These are phyloP conservation scores for Nannoperca obscura DNA, from an alignment of 2,797 vertebrate species.

Conservation along the genomic window DNA sequence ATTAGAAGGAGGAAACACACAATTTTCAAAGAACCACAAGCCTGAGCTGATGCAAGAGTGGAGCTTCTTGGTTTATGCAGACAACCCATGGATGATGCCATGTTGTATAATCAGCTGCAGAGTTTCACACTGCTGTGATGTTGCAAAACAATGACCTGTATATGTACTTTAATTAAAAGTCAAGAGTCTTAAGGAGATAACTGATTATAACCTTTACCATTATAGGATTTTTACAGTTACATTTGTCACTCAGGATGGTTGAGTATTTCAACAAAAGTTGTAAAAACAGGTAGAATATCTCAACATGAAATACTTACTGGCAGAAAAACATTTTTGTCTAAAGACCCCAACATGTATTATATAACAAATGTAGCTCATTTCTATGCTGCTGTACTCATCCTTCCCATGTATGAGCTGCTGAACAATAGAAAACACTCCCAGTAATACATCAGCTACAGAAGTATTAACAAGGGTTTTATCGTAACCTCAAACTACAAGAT, in stretches of 20 bases:
- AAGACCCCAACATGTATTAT: slow-evolving; percentile 1
- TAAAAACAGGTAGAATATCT: neutral
- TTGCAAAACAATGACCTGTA: neutral
- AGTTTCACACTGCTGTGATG: neutral
- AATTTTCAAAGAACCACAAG: slow-evolving; percentile 25
- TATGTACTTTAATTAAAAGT: neutral
- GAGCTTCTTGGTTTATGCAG: slow-evolving; percentile 37
- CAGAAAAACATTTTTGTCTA: slow-evolving; percentile 8
- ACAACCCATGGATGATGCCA: slow-evolving; percentile 13
- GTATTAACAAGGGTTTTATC: slow-evolving; percentile 28
- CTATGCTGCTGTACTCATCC: slow-evolving; percentile 1
- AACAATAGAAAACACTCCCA: slow-evolving; percentile 20
- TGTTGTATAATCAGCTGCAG: slow-evolving; percentile 29
- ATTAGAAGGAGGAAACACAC: slow-evolving; percentile 27
- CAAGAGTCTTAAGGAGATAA: neutral
- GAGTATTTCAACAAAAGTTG: neutral
- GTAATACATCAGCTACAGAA: slow-evolving; percentile 17
- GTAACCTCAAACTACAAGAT: slow-evolving; percentile 26
- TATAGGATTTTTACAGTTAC: neutral
- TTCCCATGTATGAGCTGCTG: slow-evolving; percentile 2
- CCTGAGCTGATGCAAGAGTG: slow-evolving; percentile 53
- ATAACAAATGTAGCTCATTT: slow-evolving; percentile 12
- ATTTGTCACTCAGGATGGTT: neutral
- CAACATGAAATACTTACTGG: neutral
- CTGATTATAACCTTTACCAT: neutral